Base-by-base conservation (phyloP, 2,888 invertebrate species). In the Dolichomitus sp. region DNA sequence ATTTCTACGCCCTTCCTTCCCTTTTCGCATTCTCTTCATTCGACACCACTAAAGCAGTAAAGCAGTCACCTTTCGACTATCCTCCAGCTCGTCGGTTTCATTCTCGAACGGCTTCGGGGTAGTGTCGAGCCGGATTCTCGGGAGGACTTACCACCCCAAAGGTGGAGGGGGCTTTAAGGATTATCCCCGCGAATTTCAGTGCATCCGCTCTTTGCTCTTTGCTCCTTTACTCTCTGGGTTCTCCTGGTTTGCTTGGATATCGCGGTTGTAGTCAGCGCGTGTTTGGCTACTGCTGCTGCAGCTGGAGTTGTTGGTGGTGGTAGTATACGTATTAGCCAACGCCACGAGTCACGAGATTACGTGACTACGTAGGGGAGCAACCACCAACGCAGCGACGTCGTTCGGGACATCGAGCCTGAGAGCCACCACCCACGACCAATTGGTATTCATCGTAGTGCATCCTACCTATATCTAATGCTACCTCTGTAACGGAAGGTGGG, bases 161-260 rank as follows among this genome's bases (percentile, higher is more conserved):
- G 59, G 72, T 48, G 40, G 73, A 70, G 65, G 50, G 42, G 80
- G 77, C 72, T 83, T 77, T 80, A 77, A 68, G 81, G 81, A 81
- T 85, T 81, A 79, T 83, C 79, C 81, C 68, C 83, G 79, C 70
- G 76, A 81, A 83, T 85, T 83, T 83, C 80, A 37, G 70, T 80
- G 74, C 80, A 77, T 80, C 78, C 68, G 48, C 4, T 76, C 68
- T 80, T 77, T 61, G 57, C 40, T 81, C 57, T 69, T 37, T 63
- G 74, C 80, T 65, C 50, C 54, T 54, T 30, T 54, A 37, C 52
- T 76, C 70, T 74, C 23, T 59, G 45, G 33, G 52, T 14, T 70
- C 57, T 14, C 2, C 14, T 27, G 42, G 65, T 63, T 69, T 42
- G 54, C 78, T 69, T 52, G 48, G 57, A 40, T 48, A 11, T 50